Evolutionary conservation across 1,140 invertebrate genomes (phyloP).

Genomic region (Neotoxoptera formosana): DNA sequence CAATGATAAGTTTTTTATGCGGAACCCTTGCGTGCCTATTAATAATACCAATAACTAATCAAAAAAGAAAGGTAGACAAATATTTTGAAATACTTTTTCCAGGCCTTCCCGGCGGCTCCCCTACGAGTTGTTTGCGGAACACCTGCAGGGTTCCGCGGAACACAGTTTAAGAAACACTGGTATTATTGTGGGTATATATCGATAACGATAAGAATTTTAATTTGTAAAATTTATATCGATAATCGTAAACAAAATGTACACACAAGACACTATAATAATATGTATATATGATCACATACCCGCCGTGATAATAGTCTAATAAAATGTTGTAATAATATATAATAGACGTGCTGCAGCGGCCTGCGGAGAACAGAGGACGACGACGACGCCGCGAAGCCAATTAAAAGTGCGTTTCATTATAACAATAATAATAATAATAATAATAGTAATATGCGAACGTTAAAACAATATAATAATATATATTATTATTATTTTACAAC

Average conservation of each 20-base stretch:
- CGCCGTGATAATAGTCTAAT: background rate
- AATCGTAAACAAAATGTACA: conserved; percentile 17
- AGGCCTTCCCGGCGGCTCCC: no score
- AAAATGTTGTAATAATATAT: conserved; percentile 10
- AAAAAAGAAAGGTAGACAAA: no score
- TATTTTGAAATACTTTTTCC: no score
- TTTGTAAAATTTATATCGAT: background rate
- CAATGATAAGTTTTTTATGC: no score
- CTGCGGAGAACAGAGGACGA: background rate
- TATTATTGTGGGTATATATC: background rate
- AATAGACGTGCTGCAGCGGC: background rate
- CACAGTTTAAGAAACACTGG: no score
- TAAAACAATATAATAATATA: conserved; percentile 35
- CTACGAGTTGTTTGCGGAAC: no score
- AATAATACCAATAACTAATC: no score
- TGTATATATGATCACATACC: background rate
- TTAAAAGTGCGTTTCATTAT: conserved; percentile 40
- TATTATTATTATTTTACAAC: background rate
- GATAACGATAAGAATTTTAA: background rate
- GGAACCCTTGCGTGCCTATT: no score
- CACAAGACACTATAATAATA: background rate
- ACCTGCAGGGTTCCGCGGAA: no score
- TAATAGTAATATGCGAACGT: background rate
- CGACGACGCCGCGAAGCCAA: conserved; percentile 32
- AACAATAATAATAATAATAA: no score